Evolutionary conservation across 2,113 vertebrate genomes (phyloP).

Genomic region (Falco punctatus): DNA sequence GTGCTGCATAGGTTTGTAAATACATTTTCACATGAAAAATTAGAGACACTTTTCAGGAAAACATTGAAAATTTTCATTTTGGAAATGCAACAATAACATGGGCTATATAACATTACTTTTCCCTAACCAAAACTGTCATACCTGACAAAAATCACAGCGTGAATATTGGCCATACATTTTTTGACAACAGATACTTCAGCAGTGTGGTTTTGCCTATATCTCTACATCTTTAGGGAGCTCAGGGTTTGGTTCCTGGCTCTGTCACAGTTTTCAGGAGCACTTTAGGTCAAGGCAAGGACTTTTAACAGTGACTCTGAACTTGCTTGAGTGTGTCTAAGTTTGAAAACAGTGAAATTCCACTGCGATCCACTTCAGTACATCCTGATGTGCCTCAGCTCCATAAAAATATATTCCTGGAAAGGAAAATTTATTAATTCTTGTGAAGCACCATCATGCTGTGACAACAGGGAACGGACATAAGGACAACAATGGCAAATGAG

Average conservation of each 20-base stretch:
- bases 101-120: not conserved
- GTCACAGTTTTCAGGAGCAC: not conserved
- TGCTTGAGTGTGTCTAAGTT: not conserved
- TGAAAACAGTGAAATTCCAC: slow-evolving; percentile 24
- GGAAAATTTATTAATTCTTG: slow-evolving; percentile 3
- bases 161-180: not conserved
- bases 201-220: not conserved
- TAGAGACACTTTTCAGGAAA: not conserved
- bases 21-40: not conserved
- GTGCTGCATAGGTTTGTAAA: not conserved
- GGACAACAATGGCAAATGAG: not conserved
- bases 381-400: not conserved
- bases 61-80: not conserved
- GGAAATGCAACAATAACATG: not conserved
- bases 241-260: not conserved
- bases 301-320: not conserved
- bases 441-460: not conserved
- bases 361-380: not conserved
- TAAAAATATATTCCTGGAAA: slow-evolving; percentile 33
- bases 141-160: not conserved
- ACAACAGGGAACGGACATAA: not conserved
- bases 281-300: not conserved
- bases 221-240: not conserved
- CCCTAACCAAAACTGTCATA: not conserved
- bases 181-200: not conserved